phyloP scores from a whole-genome alignment of 2,888 invertebrate genomes.

The Xanthorhoe designata region DNA sequence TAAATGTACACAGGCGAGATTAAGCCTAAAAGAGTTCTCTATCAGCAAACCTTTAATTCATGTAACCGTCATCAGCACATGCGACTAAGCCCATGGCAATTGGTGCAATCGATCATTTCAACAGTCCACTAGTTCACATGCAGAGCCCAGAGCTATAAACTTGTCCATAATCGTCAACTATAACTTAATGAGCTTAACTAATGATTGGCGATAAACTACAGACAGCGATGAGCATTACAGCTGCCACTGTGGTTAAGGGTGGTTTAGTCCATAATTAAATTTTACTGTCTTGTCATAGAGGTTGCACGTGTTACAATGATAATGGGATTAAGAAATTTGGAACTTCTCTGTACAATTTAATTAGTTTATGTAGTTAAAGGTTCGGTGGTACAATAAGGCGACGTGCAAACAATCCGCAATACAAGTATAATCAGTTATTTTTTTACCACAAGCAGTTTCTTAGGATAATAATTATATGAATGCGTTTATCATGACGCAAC shows the following conservation, averaged over 20 bases:
- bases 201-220: constrained; percentile 36
- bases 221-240: constrained; percentile 34
- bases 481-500: neutral
- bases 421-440: neutral
- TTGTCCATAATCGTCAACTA: constrained; percentile 40
- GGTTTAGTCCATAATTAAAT: constrained; percentile 28
- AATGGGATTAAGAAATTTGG: constrained; percentile 2
- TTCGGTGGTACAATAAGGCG: neutral
- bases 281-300: constrained; percentile 22
- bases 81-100: constrained; percentile 1
- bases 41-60: no score
- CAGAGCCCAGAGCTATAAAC: constrained; percentile 36
- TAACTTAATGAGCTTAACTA: constrained; percentile 45
- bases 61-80: neutral
- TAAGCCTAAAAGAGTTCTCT: no score
- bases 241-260: constrained; percentile 28
- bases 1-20: no score
- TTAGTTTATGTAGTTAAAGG: neutral
- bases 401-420: neutral
- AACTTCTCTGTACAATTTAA: neutral
- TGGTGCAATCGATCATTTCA: constrained; percentile 35
- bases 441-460: no score
- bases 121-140: constrained; percentile 36
- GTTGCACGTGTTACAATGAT: constrained; percentile 8
- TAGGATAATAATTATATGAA: no score